Percentiles rank a stretch among this genome's conserved stretches.
Conservation (phyloP, 2,888 invertebrate genomes). For the Odontocerum albicorne region DNA sequence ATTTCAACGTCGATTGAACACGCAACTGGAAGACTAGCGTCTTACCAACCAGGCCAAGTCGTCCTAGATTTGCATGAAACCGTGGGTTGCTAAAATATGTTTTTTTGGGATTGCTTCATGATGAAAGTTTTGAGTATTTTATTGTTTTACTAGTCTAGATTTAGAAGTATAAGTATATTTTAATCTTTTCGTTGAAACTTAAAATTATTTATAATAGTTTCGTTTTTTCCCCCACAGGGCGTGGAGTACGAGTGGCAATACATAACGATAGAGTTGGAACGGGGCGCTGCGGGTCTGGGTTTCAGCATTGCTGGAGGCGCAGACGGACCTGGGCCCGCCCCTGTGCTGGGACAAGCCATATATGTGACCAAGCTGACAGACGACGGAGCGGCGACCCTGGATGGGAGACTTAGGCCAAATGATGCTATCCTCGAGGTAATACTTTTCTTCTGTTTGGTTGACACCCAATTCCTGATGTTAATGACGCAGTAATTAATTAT, state of each 20-base stretch:
- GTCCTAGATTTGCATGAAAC: too few species aligned
- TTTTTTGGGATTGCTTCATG: too few species aligned
- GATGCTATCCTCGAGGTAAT: slow-evolving; percentile 83
- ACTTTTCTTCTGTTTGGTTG: too few species aligned
- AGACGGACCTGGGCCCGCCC: slow-evolving; percentile 79
- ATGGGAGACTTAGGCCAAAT: slow-evolving; percentile 86
- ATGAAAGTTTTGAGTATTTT: too few species aligned
- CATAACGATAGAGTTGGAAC: slow-evolving; percentile 88
- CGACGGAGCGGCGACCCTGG: slow-evolving; percentile 87
- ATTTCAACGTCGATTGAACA: too few species aligned
- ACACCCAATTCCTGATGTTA: too few species aligned
- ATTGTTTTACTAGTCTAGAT: too few species aligned
- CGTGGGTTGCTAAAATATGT: too few species aligned
- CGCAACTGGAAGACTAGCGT: too few species aligned
- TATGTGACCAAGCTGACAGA: slow-evolving; percentile 96
- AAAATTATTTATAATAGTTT: background rate
- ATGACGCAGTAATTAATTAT: too few species aligned
- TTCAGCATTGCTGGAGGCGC: slow-evolving; percentile 98
- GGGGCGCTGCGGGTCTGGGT: slow-evolving; percentile 87
- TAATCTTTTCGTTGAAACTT: background rate
- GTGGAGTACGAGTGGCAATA: slow-evolving; percentile 87
- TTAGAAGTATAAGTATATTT: too few species aligned
- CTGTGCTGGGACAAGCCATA: slow-evolving; percentile 79
- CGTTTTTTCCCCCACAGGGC: slow-evolving; percentile 48
- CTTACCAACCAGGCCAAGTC: too few species aligned